phyloP scores from a whole-genome alignment of 2,797 vertebrate species.

The Melopsittacus undulatus region DNA sequence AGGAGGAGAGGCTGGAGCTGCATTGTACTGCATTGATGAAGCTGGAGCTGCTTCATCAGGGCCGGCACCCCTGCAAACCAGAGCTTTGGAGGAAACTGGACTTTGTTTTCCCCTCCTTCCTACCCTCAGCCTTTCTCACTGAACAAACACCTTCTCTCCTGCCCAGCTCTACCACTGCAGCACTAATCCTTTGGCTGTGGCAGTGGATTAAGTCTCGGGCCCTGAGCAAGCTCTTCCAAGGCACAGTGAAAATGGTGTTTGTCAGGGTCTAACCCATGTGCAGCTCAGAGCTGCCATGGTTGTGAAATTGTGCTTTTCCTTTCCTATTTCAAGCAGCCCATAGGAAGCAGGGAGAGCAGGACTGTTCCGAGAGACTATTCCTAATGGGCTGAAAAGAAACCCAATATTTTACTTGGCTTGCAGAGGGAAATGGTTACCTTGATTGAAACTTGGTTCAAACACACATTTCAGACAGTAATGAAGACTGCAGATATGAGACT shows the following conservation, averaged over 20 bases:
- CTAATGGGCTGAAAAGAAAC: constrained; percentile 67
- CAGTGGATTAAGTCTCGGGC: not conserved
- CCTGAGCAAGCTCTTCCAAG: constrained; percentile 25
- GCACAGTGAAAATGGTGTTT: constrained; percentile 31
- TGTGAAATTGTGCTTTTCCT: constrained; percentile 16
- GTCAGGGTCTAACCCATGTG: not conserved
- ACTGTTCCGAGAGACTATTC: constrained; percentile 26
- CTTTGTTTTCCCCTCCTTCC: not conserved
- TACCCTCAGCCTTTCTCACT: not conserved
- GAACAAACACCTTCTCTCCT: constrained; percentile 5
- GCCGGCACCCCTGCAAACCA: not conserved
- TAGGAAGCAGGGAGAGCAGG: constrained; percentile 31
- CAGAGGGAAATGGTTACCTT: constrained; percentile 53
- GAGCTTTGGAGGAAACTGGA: not conserved
- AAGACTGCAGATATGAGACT: constrained; percentile 39
- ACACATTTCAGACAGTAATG: constrained; percentile 40
- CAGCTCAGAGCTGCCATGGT: not conserved
- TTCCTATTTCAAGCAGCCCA: not conserved
- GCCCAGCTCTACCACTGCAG: not conserved
- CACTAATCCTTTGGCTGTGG: not conserved
- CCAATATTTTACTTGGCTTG: constrained; percentile 63
- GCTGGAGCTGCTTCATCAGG: not conserved
- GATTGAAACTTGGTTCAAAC: constrained; percentile 50
- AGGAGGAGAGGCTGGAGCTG: not conserved
- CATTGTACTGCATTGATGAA: too few relatives aligned